These are phyloP conservation scores for Abrostola triplasia DNA, from an alignment of 2,888 invertebrate genomes.

Conservation along the genomic window DNA sequence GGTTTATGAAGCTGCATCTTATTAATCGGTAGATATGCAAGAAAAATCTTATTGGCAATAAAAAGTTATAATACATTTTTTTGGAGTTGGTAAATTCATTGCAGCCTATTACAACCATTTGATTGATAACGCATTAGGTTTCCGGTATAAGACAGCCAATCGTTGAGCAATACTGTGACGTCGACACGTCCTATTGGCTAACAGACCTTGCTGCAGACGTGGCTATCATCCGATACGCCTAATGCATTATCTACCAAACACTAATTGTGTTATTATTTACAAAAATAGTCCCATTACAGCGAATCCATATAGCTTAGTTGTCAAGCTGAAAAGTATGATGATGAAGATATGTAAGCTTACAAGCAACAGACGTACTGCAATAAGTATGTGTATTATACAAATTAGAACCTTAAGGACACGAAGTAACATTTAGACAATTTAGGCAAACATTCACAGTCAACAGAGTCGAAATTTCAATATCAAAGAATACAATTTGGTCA, in stretches of 20 bases:
- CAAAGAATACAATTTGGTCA: too few relatives aligned
- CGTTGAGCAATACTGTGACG: not conserved
- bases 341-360: slow-evolving; percentile 26
- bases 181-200: slow-evolving; percentile 1
- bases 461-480: too few relatives aligned
- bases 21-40: slow-evolving; percentile 49
- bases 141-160: not conserved
- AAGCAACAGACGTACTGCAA: slow-evolving; percentile 19
- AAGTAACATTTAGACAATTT: not conserved
- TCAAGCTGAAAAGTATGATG: slow-evolving; percentile 21
- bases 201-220: not conserved
- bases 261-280: slow-evolving; percentile 28
- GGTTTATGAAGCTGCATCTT: slow-evolving; percentile 51
- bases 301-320: slow-evolving; percentile 12
- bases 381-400: slow-evolving; percentile 30
- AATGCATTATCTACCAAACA: slow-evolving; percentile 7
- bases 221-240: not conserved
- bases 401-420: slow-evolving; percentile 19
- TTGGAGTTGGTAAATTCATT: slow-evolving; percentile 17
- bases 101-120: slow-evolving; percentile 4
- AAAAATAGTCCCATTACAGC: slow-evolving; percentile 40
- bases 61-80: slow-evolving; percentile 42
- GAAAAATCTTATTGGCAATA: slow-evolving; percentile 48
- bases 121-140: not conserved
- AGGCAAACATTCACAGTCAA: not conserved